These are phyloP conservation scores for Scomber scombrus DNA, from an alignment of 2,113 vertebrate species.

Conservation along the genomic window DNA sequence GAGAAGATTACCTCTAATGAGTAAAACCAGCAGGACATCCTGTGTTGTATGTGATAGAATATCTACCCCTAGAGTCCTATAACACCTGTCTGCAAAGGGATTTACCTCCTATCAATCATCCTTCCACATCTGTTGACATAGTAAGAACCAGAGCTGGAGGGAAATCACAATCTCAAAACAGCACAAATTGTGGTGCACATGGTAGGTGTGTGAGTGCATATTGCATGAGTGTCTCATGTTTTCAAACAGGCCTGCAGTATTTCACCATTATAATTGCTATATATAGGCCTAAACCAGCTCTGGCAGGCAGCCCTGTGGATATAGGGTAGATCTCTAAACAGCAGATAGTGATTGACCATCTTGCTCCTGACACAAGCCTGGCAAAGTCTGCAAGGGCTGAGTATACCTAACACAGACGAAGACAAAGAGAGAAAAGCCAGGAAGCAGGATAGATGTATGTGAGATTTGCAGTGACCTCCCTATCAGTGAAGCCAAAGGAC, in stretches of 20 bases:
- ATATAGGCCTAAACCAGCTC: slow-evolving; percentile 24
- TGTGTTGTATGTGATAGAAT: not conserved
- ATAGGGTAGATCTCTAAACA: slow-evolving; percentile 42
- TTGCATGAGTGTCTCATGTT: slow-evolving; percentile 26
- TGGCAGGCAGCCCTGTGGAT: slow-evolving; percentile 40
- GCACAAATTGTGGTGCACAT: slow-evolving; percentile 6
- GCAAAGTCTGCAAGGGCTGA: slow-evolving; percentile 46
- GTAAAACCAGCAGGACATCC: slow-evolving; percentile 18
- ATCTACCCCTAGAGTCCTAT: slow-evolving; percentile 19
- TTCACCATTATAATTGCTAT: slow-evolving; percentile 34
- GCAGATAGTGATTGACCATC: slow-evolving; percentile 60
- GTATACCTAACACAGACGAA: slow-evolving; percentile 38
- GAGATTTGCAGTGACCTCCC: slow-evolving; percentile 35
- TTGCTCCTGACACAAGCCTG: slow-evolving; percentile 57
- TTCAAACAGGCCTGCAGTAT: slow-evolving; percentile 25
- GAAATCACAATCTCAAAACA: slow-evolving; percentile 46
- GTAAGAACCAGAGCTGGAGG: slow-evolving; percentile 29
- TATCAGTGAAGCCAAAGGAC: slow-evolving; percentile 5
- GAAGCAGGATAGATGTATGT: slow-evolving; percentile 45
- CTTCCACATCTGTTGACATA: slow-evolving; percentile 34
- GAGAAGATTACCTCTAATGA: slow-evolving; percentile 23
- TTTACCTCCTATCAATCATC: slow-evolving; percentile 55
- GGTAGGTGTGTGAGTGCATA: slow-evolving; percentile 21
- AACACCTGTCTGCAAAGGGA: slow-evolving; percentile 53
- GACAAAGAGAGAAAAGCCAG: slow-evolving; percentile 37